These are phyloP conservation scores for Dasyurus viverrinus DNA, from an alignment of 2,113 vertebrate species.

Conservation along the genomic window DNA sequence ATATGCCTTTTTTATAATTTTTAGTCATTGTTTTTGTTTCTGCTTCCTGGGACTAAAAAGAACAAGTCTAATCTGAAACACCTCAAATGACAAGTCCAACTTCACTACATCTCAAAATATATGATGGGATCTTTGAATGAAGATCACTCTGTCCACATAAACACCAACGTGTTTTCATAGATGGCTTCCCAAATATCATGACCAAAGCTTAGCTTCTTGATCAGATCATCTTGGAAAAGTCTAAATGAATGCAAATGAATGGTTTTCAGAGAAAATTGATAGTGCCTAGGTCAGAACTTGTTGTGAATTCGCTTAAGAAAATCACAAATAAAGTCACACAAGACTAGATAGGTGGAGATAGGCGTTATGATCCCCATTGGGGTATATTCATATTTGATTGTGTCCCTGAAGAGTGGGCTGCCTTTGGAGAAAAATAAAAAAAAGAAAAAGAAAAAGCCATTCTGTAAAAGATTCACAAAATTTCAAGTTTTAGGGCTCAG, in stretches of 20 bases:
- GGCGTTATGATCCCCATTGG: not conserved
- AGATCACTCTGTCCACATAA: not conserved
- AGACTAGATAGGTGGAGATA: not conserved
- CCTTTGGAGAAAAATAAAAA: not conserved
- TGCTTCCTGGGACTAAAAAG: not conserved
- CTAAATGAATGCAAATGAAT: conserved; percentile 35
- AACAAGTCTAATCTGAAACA: not conserved
- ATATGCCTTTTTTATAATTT: not conserved
- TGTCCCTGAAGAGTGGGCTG: not conserved
- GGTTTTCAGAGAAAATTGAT: not conserved
- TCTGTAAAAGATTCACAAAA: not conserved
- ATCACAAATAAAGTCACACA: not conserved
- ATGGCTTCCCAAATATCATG: not conserved
- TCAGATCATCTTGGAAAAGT: not conserved
- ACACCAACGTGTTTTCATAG: not conserved
- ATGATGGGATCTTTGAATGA: not conserved
- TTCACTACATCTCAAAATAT: not conserved
- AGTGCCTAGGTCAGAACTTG: not conserved
- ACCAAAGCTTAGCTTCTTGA: not conserved
- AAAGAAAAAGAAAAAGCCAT: not conserved
- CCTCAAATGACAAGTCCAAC: not conserved
- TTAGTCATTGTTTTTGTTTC: not conserved
- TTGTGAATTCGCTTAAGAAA: conserved; percentile 9
- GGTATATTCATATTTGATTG: not conserved
- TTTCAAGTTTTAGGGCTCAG: not conserved